Conservation (phyloP, 2,888 invertebrate species). For the Stegophylla sp. region DNA sequence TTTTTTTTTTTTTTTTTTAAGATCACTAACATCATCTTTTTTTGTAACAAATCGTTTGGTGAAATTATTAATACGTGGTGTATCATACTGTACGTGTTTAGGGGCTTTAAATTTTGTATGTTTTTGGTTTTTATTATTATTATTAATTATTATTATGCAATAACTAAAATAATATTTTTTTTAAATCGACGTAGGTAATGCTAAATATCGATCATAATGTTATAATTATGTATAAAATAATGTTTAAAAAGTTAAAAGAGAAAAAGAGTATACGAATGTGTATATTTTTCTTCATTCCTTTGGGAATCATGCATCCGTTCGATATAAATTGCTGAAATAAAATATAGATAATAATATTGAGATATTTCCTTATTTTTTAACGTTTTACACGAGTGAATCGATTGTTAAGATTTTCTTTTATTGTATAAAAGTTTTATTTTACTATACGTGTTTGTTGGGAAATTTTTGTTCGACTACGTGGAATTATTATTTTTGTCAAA, state of each 20-base stretch:
- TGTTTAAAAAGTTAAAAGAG: not conserved
- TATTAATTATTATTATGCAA: not conserved
- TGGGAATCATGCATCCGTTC: conserved; percentile 1
- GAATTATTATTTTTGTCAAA: too few relatives aligned
- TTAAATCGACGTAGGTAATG: not conserved
- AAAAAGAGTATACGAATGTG: not conserved
- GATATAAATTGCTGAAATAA: not conserved
- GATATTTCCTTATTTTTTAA: too few relatives aligned
- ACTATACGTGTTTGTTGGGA: too few relatives aligned
- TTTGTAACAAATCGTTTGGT: conserved; percentile 23
- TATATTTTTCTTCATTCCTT: not conserved
- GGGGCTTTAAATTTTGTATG: conserved; percentile 27
- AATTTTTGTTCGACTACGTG: too few relatives aligned
- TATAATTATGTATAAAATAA: conserved; percentile 3
- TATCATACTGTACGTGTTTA: conserved; percentile 14
- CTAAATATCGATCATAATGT: not conserved
- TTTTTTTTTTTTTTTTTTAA: not conserved
- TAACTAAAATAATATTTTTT: not conserved
- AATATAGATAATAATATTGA: too few relatives aligned
- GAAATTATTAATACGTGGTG: not conserved
- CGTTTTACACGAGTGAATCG: too few relatives aligned
- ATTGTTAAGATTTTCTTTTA: too few relatives aligned
- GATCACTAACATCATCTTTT: conserved; percentile 6
- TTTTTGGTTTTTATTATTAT: not conserved
- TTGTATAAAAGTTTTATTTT: too few relatives aligned